Conservation (phyloP, 1,140 invertebrate genomes). For the Hermetia illucens region DNA sequence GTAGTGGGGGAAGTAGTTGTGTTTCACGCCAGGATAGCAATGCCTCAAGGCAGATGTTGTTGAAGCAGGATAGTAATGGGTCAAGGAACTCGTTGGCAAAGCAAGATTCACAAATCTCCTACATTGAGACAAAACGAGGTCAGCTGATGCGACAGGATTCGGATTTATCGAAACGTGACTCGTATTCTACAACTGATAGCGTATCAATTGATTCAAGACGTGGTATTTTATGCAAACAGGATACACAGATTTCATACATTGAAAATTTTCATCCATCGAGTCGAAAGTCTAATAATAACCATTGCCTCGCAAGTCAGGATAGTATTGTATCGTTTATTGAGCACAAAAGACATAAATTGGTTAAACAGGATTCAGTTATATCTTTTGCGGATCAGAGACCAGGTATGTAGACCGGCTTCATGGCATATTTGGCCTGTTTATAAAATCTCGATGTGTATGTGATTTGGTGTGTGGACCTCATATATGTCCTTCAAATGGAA, state of each 20-base stretch:
- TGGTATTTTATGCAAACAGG: slow-evolving; percentile 7
- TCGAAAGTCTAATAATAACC: too few species aligned
- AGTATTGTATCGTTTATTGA: slow-evolving; percentile 8
- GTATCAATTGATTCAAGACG: slow-evolving; percentile 21
- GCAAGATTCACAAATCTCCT: slow-evolving; percentile 28
- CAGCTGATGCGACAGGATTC: slow-evolving; percentile 7
- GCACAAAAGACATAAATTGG: slow-evolving; percentile 25
- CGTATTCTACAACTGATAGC: slow-evolving; percentile 15
- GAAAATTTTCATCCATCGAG: slow-evolving; percentile 2
- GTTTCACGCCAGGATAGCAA: slow-evolving; percentile 13
- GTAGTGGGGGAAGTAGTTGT: slow-evolving; percentile 14
- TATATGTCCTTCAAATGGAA: too few species aligned
- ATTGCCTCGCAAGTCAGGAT: slow-evolving; percentile 7
- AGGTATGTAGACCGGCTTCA: slow-evolving; percentile 5
- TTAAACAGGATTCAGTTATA: slow-evolving; percentile 29
- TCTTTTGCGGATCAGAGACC: slow-evolving; percentile 29
- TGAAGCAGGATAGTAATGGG: slow-evolving; percentile 29
- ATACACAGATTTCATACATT: slow-evolving; percentile 6
- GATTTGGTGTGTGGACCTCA: not conserved
- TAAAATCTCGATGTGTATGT: not conserved
- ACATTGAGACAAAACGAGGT: slow-evolving; percentile 21
- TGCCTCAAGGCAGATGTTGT: slow-evolving; percentile 19
- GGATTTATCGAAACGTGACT: slow-evolving; percentile 12
- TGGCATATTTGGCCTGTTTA: not conserved
- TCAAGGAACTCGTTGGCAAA: slow-evolving; percentile 25